Evolutionary conservation across 2,888 invertebrate species (phyloP).

Genomic region (Tinea pellionella): DNA sequence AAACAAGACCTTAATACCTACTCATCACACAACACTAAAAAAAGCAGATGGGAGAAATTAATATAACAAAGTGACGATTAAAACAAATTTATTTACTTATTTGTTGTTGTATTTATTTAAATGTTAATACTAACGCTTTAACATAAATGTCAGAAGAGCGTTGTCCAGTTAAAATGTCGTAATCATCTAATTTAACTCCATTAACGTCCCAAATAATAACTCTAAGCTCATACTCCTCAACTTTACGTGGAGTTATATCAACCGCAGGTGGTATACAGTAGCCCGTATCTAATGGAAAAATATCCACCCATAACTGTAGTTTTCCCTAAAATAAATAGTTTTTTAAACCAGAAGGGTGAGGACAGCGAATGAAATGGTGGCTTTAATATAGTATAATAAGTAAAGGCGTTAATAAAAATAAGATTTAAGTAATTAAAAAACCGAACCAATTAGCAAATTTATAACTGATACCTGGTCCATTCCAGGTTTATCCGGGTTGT

Average conservation of each 20-base stretch:
- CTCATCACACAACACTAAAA: too few species aligned
- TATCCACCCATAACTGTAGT: conserved; percentile 90
- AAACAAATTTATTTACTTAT: too few species aligned
- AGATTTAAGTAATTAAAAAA: too few species aligned
- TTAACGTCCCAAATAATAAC: conserved; percentile 74
- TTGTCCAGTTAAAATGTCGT: conserved; percentile 76
- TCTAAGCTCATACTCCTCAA: conserved; percentile 76
- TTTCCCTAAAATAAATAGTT: conserved; percentile 74
- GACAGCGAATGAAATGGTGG: neutral
- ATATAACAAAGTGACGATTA: too few species aligned
- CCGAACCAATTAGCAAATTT: too few species aligned
- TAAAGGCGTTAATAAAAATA: too few species aligned
- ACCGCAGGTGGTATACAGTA: conserved; percentile 76
- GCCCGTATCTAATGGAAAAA: conserved; percentile 73
- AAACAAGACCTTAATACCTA: conserved; percentile 10
- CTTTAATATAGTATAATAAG: too few species aligned
- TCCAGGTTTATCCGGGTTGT: conserved; percentile 77
- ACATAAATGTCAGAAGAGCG: conserved; percentile 83
- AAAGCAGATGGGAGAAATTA: too few species aligned
- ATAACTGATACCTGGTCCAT: conserved; percentile 71
- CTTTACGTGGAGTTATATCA: conserved; percentile 80
- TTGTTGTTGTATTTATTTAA: neutral
- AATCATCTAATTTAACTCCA: conserved; percentile 75
- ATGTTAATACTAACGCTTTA: conserved; percentile 70
- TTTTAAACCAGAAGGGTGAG: conserved; percentile 18